Conservation (phyloP, 2,888 invertebrate genomes). For the Stomorhina lunata region DNA sequence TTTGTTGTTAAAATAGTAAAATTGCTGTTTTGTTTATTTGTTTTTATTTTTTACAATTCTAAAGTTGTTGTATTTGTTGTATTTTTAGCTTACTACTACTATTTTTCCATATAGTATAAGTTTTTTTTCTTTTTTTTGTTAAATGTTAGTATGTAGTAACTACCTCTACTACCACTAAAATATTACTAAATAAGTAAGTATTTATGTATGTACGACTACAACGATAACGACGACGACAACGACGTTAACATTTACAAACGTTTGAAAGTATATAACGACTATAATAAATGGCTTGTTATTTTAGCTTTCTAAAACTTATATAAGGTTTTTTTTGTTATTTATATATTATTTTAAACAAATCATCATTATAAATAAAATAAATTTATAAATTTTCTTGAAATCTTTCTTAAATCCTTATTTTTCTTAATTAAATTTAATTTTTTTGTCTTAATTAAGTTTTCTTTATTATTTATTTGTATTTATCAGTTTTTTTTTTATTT, state of each 20-base stretch:
- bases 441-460: not conserved
- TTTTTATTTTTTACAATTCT: too few relatives aligned
- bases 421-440: not conserved
- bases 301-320: conserved; percentile 60
- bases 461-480: not conserved
- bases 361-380: too few relatives aligned
- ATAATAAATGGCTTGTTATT: conserved; percentile 57
- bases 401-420: not conserved
- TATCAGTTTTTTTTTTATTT: conserved; percentile 4
- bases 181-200: conserved; percentile 35
- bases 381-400: too few relatives aligned
- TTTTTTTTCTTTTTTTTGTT: not conserved
- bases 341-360: not conserved
- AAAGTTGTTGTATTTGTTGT: conserved; percentile 7
- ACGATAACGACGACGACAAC: conserved; percentile 30
- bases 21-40: conserved; percentile 16
- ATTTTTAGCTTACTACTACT: conserved; percentile 9
- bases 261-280: conserved; percentile 58
- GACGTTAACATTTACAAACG: conserved; percentile 48
- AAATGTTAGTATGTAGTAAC: too few relatives aligned
- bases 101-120: not conserved
- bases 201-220: conserved; percentile 23
- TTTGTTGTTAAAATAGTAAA: too few relatives aligned
- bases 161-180: conserved; percentile 39
- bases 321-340: conserved; percentile 35